Base-by-base conservation (phyloP, 2,797 vertebrate species). In the Chelon labrosus region DNA sequence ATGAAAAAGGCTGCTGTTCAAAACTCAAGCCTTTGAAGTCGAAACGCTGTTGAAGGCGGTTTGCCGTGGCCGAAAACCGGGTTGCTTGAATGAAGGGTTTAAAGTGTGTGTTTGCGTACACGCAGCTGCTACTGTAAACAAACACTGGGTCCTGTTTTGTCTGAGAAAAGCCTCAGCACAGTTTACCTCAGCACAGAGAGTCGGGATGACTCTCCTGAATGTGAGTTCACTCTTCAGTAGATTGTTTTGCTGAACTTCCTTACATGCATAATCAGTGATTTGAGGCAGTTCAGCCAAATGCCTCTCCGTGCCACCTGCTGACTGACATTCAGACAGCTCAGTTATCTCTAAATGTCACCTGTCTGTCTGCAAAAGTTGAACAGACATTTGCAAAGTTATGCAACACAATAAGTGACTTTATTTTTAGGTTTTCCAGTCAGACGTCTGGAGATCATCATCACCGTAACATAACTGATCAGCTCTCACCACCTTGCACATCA, bases 241-340 rank as follows among this genome's bases (percentile, higher is more conserved):
- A 73, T 71, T 56, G 25, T 50, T 61, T 65, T 68, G 42, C 51
- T 63, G 73, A 62, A 65, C 39, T 70, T 73, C 55, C n/a, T 42
- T 57, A 50, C 73, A 56, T 69, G 65, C 49, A 46, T 37, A 76
- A 59, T 75, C 47, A 65, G 11, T 56, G n/a, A 46, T 59, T 65
- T 63, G 51, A 42, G 71, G 47, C 46, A 31, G 17, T 35, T 46
- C 27, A 55, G 55, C 17, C n/a, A 47, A 37, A 62, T 47, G 11
- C 10, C 3, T 39, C 49, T 56, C 8, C 39, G 9, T 65, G 27
- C 52, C 56, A 73, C 41, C 69, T 51, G 35, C 56, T 70, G 67
- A 54, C 14, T 60, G 59, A 69, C 8, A 49, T 50, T 66, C 49
- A 37, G 73, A 31, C 39, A 25, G 57, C 59, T 59, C 55, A 58